A percentile compares a stretch with the other conserved stretches of the same genome.
Evolutionary conservation across 2,113 vertebrate species (phyloP).

Genomic region (Rhombomys opimus): DNA sequence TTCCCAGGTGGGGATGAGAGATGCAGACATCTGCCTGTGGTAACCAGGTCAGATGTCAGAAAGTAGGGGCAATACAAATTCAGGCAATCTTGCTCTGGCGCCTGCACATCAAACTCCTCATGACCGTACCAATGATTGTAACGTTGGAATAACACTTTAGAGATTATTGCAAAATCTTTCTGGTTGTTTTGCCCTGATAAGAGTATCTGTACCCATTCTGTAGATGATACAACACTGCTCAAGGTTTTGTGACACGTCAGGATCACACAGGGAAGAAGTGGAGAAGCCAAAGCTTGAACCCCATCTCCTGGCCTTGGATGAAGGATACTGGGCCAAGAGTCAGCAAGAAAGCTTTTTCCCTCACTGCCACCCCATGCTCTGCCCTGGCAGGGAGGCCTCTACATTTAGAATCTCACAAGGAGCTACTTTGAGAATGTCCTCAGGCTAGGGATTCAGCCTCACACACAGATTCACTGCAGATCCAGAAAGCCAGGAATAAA

Average conservation of each 20-base stretch:
- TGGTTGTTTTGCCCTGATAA: not conserved
- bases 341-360: not conserved
- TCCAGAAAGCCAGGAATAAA: conserved; percentile 63
- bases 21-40: not conserved
- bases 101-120: not conserved
- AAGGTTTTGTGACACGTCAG: not conserved
- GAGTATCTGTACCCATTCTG: conserved; percentile 47
- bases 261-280: not conserved
- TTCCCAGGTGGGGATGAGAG: not conserved
- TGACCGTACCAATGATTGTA: not conserved
- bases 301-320: not conserved
- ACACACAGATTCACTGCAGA: conserved; percentile 17
- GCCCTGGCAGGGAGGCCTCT: conserved; percentile 49
- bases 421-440: conserved; percentile 72
- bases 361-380: not conserved
- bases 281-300: not conserved
- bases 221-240: not conserved
- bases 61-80: not conserved
- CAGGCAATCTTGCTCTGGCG: not conserved
- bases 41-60: not conserved
- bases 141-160: not conserved
- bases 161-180: not conserved
- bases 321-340: not conserved
- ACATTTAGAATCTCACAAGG: conserved; percentile 76
- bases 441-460: conserved; percentile 70